Conservation (phyloP, 2,888 invertebrate genomes). For the Xanthorhoe designata region DNA sequence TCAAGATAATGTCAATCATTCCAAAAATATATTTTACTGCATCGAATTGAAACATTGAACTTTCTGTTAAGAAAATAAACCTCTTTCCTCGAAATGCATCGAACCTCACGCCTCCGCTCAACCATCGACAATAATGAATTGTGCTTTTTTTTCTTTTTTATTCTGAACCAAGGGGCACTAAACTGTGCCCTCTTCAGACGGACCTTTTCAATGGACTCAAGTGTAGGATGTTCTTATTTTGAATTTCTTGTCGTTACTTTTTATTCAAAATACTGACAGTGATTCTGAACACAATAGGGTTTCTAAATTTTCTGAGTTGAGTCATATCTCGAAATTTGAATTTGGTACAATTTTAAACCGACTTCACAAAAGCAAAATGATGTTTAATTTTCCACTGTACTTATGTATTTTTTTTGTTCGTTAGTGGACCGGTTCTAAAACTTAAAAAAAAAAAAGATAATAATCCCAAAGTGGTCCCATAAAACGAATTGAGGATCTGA, state of each 20-base stretch:
- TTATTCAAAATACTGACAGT: slow-evolving; percentile 41
- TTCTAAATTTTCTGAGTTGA: slow-evolving; percentile 5
- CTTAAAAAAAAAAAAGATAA: no score
- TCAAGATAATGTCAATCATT: neutral
- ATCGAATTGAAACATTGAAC: neutral
- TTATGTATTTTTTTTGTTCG: no score
- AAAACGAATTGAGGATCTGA: no score
- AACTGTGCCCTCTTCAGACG: slow-evolving; percentile 54
- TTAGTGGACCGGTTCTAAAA: no score
- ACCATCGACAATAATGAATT: slow-evolving; percentile 38
- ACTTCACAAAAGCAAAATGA: no score
- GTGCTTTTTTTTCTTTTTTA: slow-evolving; percentile 38
- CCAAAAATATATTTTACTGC: neutral
- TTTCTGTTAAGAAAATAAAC: neutral
- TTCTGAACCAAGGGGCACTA: slow-evolving; percentile 46
- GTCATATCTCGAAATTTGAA: neutral
- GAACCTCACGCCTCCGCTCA: slow-evolving; percentile 36
- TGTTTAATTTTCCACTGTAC: no score
- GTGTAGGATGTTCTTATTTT: slow-evolving; percentile 71
- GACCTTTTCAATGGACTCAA: slow-evolving; percentile 59
- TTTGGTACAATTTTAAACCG: neutral
- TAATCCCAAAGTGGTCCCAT: no score
- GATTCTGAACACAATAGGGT: slow-evolving; percentile 31
- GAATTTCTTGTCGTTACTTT: slow-evolving; percentile 57
- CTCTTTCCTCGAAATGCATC: slow-evolving; percentile 29